Evolutionary conservation across 2,888 invertebrate genomes (phyloP), one percentile per base, ranked within the genome.

Genomic region (Apeira syringaria): DNA sequence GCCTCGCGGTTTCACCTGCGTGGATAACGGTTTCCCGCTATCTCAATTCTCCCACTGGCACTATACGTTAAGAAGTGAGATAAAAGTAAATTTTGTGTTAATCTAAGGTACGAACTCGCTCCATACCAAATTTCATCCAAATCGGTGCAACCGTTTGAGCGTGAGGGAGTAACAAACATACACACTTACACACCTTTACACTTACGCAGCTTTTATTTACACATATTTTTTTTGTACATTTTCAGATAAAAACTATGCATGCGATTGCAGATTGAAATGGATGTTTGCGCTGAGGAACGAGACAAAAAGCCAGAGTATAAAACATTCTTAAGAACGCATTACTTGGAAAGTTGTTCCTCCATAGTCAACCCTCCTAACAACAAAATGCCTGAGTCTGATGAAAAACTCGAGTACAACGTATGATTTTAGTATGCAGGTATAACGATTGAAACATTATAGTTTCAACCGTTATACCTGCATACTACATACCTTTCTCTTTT

Each of bases 261-360:
- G 96, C 84, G 95, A 96, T 90, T 96, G 96, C 78, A 93, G 94
- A 55, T 86, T 96, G 58, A 92, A 93, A 57, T 96, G 96, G 96
- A 93, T 96, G 84, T 94, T 94, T 81, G 90, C 90, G 30, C 84
- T 96, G 47, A 91, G 92, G 50, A 94, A 94, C 78, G 94, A 95
- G 58, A 95, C 96, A 53, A 92, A 92, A 74, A 95, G 94, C 73
- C 89, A 91, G 59, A 92, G 92, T 63, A 92, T 95, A 53, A 92
- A 91, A 57, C 92, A 92, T 57, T 92, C 93, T 18, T 85, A 96
- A 35, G 94, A 95, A 61, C 91, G 93, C 47, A 91, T 95, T 54
- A 93, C 93, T 45, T 96, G 96, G 76, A 92, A 92, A 73, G 88
- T 94, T 78, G 94, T 93, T 62, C 75, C 87, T 1, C 81, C 84